These are phyloP conservation scores for Pristionchus maxplancki DNA, from an alignment of 2,888 invertebrate genomes.

Conservation along the genomic window DNA sequence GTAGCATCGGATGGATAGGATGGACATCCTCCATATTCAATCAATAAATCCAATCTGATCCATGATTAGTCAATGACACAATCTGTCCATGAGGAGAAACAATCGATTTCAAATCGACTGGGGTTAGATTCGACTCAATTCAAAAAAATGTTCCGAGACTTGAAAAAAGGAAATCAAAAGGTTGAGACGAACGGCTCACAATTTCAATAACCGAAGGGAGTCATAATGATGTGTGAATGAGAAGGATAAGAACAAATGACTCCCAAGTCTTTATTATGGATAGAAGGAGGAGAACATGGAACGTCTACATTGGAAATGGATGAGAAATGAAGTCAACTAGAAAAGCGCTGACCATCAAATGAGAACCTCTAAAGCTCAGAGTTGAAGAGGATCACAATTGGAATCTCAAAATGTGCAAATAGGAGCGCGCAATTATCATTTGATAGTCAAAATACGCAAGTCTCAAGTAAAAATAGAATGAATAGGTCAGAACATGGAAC, in stretches of 20 bases:
- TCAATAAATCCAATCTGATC: background rate
- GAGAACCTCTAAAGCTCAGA: slow-evolving; percentile 18
- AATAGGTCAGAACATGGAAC: slow-evolving; percentile 19
- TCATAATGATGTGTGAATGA: slow-evolving; percentile 33
- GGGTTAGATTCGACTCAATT: slow-evolving; percentile 54
- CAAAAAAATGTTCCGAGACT: background rate
- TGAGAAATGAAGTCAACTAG: background rate
- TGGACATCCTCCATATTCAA: slow-evolving; percentile 1
- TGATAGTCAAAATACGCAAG: slow-evolving; percentile 37
- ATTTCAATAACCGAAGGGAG: background rate
- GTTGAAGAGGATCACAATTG: background rate
- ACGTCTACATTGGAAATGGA: background rate
- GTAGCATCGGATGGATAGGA: background rate
- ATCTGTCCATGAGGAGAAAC: background rate
- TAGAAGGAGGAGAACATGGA: slow-evolving; percentile 24
- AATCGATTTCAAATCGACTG: slow-evolving; percentile 53
- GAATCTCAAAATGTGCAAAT: background rate
- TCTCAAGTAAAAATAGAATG: background rate
- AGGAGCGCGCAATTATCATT: slow-evolving; percentile 43
- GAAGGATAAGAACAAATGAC: background rate
- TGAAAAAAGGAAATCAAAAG: background rate
- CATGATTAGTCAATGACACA: background rate
- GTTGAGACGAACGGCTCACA: background rate
- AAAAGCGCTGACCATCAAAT: slow-evolving; percentile 50
- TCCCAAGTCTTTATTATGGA: slow-evolving; percentile 43